Percentiles rank a stretch among this genome's conserved stretches.
Evolutionary conservation across 2,113 vertebrate genomes (phyloP).

Genomic region (Istiophorus platypterus): DNA sequence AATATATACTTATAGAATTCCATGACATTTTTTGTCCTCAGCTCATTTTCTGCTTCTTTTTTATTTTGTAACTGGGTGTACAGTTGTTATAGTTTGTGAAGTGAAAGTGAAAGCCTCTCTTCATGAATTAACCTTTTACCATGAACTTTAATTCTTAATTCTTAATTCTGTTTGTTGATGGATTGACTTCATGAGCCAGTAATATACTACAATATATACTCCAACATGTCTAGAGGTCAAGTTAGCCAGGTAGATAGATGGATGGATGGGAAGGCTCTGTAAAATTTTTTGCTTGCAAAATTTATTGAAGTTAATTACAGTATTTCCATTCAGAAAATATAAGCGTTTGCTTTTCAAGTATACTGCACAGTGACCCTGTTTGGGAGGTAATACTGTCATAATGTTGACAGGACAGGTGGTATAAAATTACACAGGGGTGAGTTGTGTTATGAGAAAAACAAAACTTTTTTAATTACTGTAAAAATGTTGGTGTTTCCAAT

Average conservation of each 20-base stretch:
- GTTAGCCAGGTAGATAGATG: too few species aligned
- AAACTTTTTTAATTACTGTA: too few species aligned
- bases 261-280: too few species aligned
- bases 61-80: background rate
- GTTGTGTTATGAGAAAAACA: too few species aligned
- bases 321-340: constrained; percentile 19
- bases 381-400: background rate
- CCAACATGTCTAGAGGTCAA: too few species aligned
- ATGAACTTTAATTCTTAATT: too few species aligned
- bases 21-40: background rate
- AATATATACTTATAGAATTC: background rate
- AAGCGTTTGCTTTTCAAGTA: constrained; percentile 20
- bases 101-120: background rate
- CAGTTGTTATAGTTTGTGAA: background rate
- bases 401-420: background rate
- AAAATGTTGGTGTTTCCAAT: background rate
- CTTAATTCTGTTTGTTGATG: background rate
- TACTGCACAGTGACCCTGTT: background rate
- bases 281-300: background rate
- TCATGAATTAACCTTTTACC: background rate
- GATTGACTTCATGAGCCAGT: background rate
- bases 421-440: background rate
- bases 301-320: constrained; percentile 34
- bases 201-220: too few species aligned
- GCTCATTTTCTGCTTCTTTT: background rate